Evolutionary conservation across 2,888 invertebrate species (phyloP), one percentile per base, ranked within the genome.

Genomic region (Drosophila meridiana): DNA sequence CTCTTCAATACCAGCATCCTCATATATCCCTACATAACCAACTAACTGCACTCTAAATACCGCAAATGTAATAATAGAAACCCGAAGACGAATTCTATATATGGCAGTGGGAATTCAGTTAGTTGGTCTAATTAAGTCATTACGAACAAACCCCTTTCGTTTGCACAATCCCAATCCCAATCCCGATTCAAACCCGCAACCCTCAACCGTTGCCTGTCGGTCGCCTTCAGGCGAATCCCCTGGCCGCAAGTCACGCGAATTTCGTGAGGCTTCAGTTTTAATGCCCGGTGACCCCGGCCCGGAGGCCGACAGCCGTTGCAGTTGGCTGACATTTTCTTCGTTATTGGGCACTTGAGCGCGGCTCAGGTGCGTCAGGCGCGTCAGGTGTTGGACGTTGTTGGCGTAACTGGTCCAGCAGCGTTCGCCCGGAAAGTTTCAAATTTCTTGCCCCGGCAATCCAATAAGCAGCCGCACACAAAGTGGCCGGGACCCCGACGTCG

Each of bases 351-450:
- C 66, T 70, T 76, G 62, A 82, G 67, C n/a, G 52, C 40, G 68
- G 42, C 79, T 58, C 85, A 82, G 87, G 76, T 82, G 69, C 57
- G 66, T 61, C 85, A 82, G 87, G 76, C 87, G 69, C 57, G 66
- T 61, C 52, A 52, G 52, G 52, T 52, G 76, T 87, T 30, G 30
- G 45, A 0, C 14, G 20, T 20, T 20, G 20, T 20, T 20, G 53
- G 7, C 9, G 36, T 4, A 20, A 13, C 26, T 40, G 55, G 45
- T 45, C 45, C 34, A 45, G 45, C 57, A 32, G n/a, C 43, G 32
- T 42, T 42, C 26, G 69, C 42, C 68, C 62, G 72, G 50, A 76
- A 78, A 85, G 85, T 87, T 87, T 87, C 66, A 76, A 79, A 82
- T 85, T 76, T 70, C 85, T 58, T 63, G 20, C 48, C 53, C 26